A percentile compares a stretch with the other conserved stretches of the same genome.
Evolutionary conservation across 2,888 invertebrate genomes (phyloP).

Genomic region (Hypercompe scribonia): DNA sequence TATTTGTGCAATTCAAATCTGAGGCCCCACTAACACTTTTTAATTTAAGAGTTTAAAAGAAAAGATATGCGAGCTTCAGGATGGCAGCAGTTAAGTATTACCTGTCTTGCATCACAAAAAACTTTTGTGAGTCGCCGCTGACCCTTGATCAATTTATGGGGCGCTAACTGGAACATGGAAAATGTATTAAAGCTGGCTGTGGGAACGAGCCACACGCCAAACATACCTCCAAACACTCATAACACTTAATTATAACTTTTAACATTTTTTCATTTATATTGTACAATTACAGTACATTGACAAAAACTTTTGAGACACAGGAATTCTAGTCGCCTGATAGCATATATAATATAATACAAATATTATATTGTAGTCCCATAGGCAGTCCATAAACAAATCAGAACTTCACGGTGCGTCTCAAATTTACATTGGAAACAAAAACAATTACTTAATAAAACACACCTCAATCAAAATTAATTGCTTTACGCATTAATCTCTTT

Average conservation of each 20-base stretch:
- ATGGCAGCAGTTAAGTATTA: conserved; percentile 64
- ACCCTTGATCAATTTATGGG: conserved; percentile 86
- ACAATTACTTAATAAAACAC: conserved; percentile 85
- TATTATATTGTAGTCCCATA: conserved; percentile 1
- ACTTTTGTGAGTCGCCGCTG: conserved; percentile 78
- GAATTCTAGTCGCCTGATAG: neutral
- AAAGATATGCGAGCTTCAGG: conserved; percentile 54
- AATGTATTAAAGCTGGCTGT: conserved; percentile 84
- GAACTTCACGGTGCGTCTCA: conserved; percentile 68
- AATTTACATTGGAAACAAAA: conserved; percentile 81
- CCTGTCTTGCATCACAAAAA: conserved; percentile 78
- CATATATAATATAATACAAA: conserved; percentile 5
- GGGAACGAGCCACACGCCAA: conserved; percentile 79
- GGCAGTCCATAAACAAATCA: conserved; percentile 52
- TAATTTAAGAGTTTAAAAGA: conserved; percentile 41
- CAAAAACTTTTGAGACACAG: neutral
- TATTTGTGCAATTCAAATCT: neutral
- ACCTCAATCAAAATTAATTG: conserved; percentile 87
- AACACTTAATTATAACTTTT: conserved; percentile 57
- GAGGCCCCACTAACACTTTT: no score
- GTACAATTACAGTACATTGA: conserved; percentile 29
- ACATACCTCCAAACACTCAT: conserved; percentile 65
- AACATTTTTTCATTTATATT: conserved; percentile 38
- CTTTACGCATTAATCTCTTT: conserved; percentile 86
- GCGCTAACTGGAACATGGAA: conserved; percentile 86